Evolutionary conservation across 2,113 vertebrate genomes (phyloP), one percentile per base, ranked within the genome.

Genomic region (Eurystomus gularis): DNA sequence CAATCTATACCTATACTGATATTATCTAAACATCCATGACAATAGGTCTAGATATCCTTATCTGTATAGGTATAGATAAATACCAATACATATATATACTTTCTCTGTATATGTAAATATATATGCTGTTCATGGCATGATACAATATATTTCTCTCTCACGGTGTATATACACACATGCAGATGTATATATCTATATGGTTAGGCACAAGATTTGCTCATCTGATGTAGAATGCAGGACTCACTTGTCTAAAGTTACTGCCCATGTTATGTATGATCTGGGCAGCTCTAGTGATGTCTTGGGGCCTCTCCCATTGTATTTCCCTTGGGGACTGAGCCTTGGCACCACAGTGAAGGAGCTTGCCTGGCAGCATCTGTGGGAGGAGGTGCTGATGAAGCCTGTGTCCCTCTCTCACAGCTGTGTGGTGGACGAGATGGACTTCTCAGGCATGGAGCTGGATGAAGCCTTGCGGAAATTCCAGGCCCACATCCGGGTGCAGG

Each of bases 371-470:
- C 19, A 33, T 31, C 28, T 3, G 1, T 0, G 1, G 54, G 35
- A 86, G 64, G 21, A 46, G 15, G 26, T 54, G 17, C n/a, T 92
- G 20, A 89, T 54, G n/a, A 33, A 71, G 29, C 75, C 73, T 39
- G 23, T 96, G 72, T 92, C 18, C 69, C 19, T 31, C 39, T 91
- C 78, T 65, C 68, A 61, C 92, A 99, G 99, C 96, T 99, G 99
- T 15, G 99, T 99, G 62, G 99, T 99, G 87, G 99, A 99, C 0
- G 99, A 99, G 97, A 99, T 99, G 99, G 99, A 99, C 94, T 99
- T 99, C 96, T 99, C 99, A 3, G 98, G 98, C 97, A 99, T 99
- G 99, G 99, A 99, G 98, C 98, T 99, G 93, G 99, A 99, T 0
- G 99, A 99, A 96, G 99, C 99, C 26, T 97, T 99, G 94, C 95